Evolutionary conservation across 2,888 invertebrate species (phyloP), one percentile per base, ranked within the genome.

Genomic region (Drosophila falleni): DNA sequence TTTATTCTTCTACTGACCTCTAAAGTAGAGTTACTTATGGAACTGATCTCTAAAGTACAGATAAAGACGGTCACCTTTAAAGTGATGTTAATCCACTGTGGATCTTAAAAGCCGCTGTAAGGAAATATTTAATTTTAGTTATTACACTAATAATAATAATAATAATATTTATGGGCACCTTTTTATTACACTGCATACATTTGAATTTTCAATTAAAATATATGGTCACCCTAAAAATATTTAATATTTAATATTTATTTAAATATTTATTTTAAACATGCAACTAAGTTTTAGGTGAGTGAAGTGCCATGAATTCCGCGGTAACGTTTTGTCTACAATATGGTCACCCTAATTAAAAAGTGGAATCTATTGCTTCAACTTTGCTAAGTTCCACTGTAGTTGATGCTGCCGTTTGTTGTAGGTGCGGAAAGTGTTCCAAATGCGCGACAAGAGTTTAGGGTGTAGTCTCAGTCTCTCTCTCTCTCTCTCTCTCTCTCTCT

Each of bases 371-470:
- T 26, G 31, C 35, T 35, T 26, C 1, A 6, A 19, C 13, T 49
- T 41, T 13, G 50, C 10, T 44, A 42, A 23, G 42, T 8, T 55
- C 8, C 9, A 58, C 58, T 64, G 69, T 61, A 46, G 46, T 39
- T 67, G 33, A 56, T 61, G 61, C 60, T 63, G 31, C 47, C 70
- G 50, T 56, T 56, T 72, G 78, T 75, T 74, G 87, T 87, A 85
- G 87, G 87, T 89, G 89, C 87, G 83, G 87, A 89, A 87, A 89
- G 80, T 87, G 89, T 80, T 80, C 71, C 88, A 84, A 78, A 72
- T 72, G 71, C 69, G 72, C 63, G 65, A 73, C 69, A 55, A 74
- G 80, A 76, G 71, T 78, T 86, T 81, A 81, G 89, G 87, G 87
- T 87, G 86, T 89, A 83, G 88, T 39, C 78, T 44, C 16, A n/a